Evolutionary conservation across 2,797 vertebrate species (phyloP), one percentile per base, ranked within the genome.

Genomic region (Ciconia nigra): DNA sequence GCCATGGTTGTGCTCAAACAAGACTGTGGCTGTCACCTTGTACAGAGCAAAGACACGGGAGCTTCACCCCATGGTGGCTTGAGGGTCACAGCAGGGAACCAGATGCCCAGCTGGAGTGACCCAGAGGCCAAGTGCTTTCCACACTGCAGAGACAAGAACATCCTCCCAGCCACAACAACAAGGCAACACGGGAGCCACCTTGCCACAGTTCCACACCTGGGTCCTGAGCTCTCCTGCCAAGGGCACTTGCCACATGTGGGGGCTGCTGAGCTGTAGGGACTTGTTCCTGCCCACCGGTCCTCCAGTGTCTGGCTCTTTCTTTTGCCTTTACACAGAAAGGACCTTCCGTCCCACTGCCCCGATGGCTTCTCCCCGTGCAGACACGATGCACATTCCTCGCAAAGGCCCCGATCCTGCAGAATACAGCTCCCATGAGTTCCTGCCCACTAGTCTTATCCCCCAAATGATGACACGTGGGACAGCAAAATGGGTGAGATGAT

Each of bases 361-460:
- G 2, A 8, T 33, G 26, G 47, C 21, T 33, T 66, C n/a, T 89
- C 15, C 81, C 19, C 44, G 21, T 9, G 47, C 49, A 81, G 61
- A 57, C 1, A 0, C 6, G 20, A 66, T 24, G 15, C 83, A 59
- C 0, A 2, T 21, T 89, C 67, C 61, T 65, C 49, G 51, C 3
- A 1, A 47, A 62, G 31, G 18, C 20, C n/a, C 49, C 0, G 0
- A 2, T 33, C 61, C 85, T 69, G 65, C 44, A 70, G 59, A 58
- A 21, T 13, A 42, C 67, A 35, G 35, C 42, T 89, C 63, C 83
- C 54, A 44, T 4, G 17, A 84, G 55, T 51, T 89, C 58, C 86
- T 92, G 67, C 18, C 51, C 47, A 3, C 33, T 7, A 25, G 6
- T 66, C 46, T 41, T 57, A 73, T 24, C 37, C 37, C 18, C 15